Base-by-base conservation (phyloP, 2,113 vertebrate genomes). In the Mesembrinibis cayennensis region DNA sequence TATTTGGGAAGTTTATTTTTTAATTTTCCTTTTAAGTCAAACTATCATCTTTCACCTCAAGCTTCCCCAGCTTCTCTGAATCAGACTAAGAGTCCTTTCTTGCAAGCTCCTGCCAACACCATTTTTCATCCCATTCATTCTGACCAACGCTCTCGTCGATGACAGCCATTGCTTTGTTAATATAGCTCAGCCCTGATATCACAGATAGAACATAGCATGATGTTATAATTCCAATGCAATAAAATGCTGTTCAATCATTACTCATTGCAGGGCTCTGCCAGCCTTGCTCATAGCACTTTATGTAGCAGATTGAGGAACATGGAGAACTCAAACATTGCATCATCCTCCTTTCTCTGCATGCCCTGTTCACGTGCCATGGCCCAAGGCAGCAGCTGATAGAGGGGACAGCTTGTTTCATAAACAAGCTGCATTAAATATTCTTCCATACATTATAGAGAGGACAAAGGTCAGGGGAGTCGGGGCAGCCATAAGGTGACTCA, bases 371-470 rank as follows among this genome's bases (percentile, higher is more conserved):
- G 3, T 36, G 63, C 80, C 50, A 26, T 20, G 34, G 81, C 73
- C 76, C 1, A 10, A 87, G 70, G 76, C 72, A 95, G 77, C 66
- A 90, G 62, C 78, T 84, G 73, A 95, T 5, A 65, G 21, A 78
- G 52, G 32, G 32, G 34, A 66, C 45, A 93, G 95, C 78, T 63
- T 91, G 70, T 88, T 95, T 94, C 89, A 95, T 94, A 97, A 95
- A 78, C 74, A 95, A 93, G 77, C 58, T 76, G 85, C 87, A 96
- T 97, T 92, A 97, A 94, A 97, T 96, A 97, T 96, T 93, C 95
- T 94, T 93, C 90, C 91, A 92, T 90, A 92, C 76, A 93, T 94
- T 94, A 94, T 13, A 84, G 86, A 81, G 65, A 91, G 92, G 83
- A 93, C 96, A 98, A 95, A 98, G 97, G 97, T 98, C 96, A 97